phyloP scores from a whole-genome alignment of 2,888 invertebrate species.

The Polymixis flavicincta region DNA sequence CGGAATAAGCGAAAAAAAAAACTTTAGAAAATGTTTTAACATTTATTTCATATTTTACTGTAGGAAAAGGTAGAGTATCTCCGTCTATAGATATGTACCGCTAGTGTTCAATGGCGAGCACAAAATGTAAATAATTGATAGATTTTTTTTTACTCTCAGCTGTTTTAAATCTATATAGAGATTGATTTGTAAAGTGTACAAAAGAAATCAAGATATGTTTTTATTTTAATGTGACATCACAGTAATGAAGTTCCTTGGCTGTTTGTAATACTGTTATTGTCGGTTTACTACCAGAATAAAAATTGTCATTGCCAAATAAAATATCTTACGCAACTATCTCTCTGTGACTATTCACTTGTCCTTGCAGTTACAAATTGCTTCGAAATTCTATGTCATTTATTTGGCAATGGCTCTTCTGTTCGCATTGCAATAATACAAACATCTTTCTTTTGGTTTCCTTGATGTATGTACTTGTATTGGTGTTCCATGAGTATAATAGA shows the following conservation, averaged over 20 bases:
- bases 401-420: slow-evolving; percentile 29
- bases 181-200: slow-evolving; percentile 49
- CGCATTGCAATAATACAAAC: slow-evolving; percentile 20
- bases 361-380: background rate
- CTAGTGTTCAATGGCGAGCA: slow-evolving; percentile 72
- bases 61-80: slow-evolving; percentile 48
- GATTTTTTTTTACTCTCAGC: slow-evolving; percentile 61
- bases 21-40: background rate
- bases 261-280: slow-evolving; percentile 32
- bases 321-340: background rate
- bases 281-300: slow-evolving; percentile 7
- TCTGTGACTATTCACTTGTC: background rate
- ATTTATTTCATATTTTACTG: background rate
- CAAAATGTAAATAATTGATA: slow-evolving; percentile 67
- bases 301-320: slow-evolving; percentile 3
- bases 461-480: slow-evolving; percentile 62
- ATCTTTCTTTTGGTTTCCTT: slow-evolving; percentile 54
- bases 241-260: slow-evolving; percentile 48
- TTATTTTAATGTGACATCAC: slow-evolving; percentile 46
- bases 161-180: slow-evolving; percentile 41
- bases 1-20: background rate
- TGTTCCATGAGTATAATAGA: slow-evolving; percentile 65
- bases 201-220: slow-evolving; percentile 40
- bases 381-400: background rate
- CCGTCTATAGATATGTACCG: slow-evolving; percentile 43